Base-by-base conservation (phyloP, 2,888 invertebrate species). In the Rhimphoctona megacephalus region DNA sequence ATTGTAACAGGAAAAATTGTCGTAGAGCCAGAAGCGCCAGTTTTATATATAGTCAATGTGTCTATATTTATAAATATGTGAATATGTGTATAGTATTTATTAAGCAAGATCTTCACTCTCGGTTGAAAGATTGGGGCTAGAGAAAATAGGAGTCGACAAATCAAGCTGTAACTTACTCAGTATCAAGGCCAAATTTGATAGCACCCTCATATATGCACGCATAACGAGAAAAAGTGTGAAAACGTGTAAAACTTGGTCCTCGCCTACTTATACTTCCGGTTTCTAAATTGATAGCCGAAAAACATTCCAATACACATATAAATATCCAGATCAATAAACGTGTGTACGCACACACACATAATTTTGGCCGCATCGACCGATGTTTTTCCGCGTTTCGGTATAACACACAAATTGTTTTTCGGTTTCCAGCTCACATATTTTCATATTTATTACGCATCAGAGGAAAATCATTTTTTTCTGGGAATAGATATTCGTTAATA, bases 111-210 rank as follows among this genome's bases (percentile, higher is more conserved):
- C 72, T 39, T 49, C 33, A 57, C 67, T 77, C 36, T 69, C 52
- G 74, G 43, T 76, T 54, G 70, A 66, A 70, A 74, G 25, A 81
- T 76, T 54, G 43, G 46, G 46, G 33, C 52, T 67, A 30, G 66
- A 80, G 49, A 52, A 67, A 77, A 77, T 52, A 49, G 52, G 22
- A 49, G 77, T 77, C 83, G 66, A 67, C 66, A 57, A 83, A 80
- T 83, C 57, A 49, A 83, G 57, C 36, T 72, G 64, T 49, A 52
- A 83, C 76, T 81, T 69, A 83, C 82, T 64, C 70, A 17, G n/a
- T 73, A 80, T 54, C 83, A 85, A 85, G 85, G 83, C 64, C 76
- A 54, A n/a, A 57, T 83, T 83, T 80, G 69, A 83, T 80, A 30
- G 64, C 69, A 30, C 64, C 52, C 25, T n/a, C 54, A 17, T 39